Percentiles rank a stretch among this genome's conserved stretches.
phyloP scores from a whole-genome alignment of 2,888 invertebrate species.

The Pherbina coryleti region DNA sequence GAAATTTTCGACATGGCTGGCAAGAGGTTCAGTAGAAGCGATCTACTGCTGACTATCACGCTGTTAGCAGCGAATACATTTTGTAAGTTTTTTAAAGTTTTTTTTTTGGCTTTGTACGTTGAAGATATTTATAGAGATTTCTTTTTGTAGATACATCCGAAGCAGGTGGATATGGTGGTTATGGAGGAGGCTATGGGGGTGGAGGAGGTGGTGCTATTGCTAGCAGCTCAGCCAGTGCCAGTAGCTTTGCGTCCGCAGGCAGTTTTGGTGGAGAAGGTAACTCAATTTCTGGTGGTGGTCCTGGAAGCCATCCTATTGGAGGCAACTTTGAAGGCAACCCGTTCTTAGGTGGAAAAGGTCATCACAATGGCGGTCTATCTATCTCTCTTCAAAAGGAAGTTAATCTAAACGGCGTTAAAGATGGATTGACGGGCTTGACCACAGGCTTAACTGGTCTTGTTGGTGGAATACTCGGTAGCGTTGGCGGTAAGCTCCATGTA shows the following conservation, averaged over 20 bases:
- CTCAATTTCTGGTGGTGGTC: slow-evolving; percentile 26
- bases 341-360: slow-evolving; percentile 33
- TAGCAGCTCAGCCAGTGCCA: slow-evolving; percentile 51
- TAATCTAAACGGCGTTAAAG: slow-evolving; percentile 17
- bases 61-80: slow-evolving; percentile 18
- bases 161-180: slow-evolving; percentile 40
- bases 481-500: slow-evolving; percentile 2
- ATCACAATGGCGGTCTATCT: slow-evolving; percentile 30
- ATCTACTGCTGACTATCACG: slow-evolving; percentile 25
- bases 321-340: slow-evolving; percentile 42
- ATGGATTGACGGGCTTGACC: not conserved
- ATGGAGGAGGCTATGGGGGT: slow-evolving; percentile 44
- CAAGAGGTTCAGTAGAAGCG: slow-evolving; percentile 15
- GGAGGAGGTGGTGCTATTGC: slow-evolving; percentile 48
- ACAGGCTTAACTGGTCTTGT: slow-evolving; percentile 31
- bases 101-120: not conserved
- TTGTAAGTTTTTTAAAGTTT: slow-evolving; percentile 19
- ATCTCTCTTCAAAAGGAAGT: slow-evolving; percentile 30
- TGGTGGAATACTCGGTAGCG: slow-evolving; percentile 41
- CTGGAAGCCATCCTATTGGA: slow-evolving; percentile 14
- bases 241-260: slow-evolving; percentile 43
- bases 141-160: slow-evolving; percentile 31
- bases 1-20: slow-evolving; percentile 27
- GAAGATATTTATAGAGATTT: not conserved
- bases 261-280: slow-evolving; percentile 14